Evolutionary conservation across 2,113 vertebrate genomes (phyloP), one percentile per base, ranked within the genome.

Genomic region (Albula goreensis): DNA sequence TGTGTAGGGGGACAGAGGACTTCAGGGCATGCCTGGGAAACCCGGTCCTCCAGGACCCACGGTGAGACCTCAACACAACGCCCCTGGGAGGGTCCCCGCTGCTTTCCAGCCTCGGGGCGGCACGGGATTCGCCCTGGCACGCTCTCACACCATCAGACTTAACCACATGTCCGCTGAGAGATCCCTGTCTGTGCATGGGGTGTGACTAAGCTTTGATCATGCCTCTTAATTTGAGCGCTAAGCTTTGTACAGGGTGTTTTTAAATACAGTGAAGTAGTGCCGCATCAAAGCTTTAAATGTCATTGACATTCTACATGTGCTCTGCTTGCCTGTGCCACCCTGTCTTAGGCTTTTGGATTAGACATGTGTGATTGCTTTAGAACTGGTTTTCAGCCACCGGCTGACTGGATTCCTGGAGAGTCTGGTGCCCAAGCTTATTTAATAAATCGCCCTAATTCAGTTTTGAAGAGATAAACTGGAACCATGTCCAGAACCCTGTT

Each of bases 1-100:
- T 82, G 88, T 85, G 22, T 52, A 91, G 90, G 90, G 90, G 52
- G 88, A 89, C 56, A 85, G 81, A 80, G 90, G 90, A 70, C 17
- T 31, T 15, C 82, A 63, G 17, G 90, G 88, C 57, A 66, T 84
- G 77, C 84, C 88, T 84, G 90, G 90, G 3, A 80, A 22, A 52
- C 31, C 74, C 66, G 90, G 90, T 5, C 78, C 52, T 22, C 87
- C 84, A 13, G 89, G 89, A 19, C 74, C 80, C 25, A 88, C 48
- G 89, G 90, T 90, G 88, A 80, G 82, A 82, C 80, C 49, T 56
- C 78, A 50, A 22, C 41, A 50, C 3, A 6, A 19, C 3, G 1
- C n/a, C 22, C 3, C 53, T 56, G 12, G 7, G 6, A 31, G n/a
- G 15, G 17, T 60, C 57, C 53, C 53, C 6, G 7, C 53, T 56